A percentile compares a stretch with the other conserved stretches of the same genome.
Evolutionary conservation across 2,113 vertebrate species (phyloP).

Genomic region (Cyprinodon variegatus): DNA sequence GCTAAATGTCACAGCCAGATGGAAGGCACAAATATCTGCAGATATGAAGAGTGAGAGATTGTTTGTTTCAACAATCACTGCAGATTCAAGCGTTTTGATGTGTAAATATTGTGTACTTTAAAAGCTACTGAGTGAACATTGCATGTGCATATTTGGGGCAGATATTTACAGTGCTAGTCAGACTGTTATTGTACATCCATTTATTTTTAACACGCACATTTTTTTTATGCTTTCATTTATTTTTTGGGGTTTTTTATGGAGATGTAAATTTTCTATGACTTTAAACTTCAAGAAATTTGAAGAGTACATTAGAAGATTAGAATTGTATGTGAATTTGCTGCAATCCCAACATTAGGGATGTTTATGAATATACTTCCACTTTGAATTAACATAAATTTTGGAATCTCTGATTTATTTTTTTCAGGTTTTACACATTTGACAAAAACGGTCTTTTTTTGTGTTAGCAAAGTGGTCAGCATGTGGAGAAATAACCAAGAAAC

Average conservation of each 20-base stretch:
- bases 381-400: no score
- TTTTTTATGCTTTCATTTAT: neutral
- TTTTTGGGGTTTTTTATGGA: neutral
- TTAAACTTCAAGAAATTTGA: neutral
- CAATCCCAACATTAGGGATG: no score
- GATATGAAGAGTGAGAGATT: slow-evolving; percentile 1
- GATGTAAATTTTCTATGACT: neutral
- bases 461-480: no score
- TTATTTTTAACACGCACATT: neutral
- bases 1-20: slow-evolving; percentile 48
- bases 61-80: neutral
- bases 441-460: neutral
- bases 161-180: neutral
- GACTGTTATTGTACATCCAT: neutral
- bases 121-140: neutral
- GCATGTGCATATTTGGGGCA: neutral
- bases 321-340: no score
- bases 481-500: no score
- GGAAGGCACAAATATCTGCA: slow-evolving; percentile 45
- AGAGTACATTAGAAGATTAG: neutral
- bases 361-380: no score
- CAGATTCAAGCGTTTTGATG: neutral
- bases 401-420: no score
- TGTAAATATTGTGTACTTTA: neutral
- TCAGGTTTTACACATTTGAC: neutral